Base-by-base conservation (phyloP, 2,113 vertebrate genomes). In the Diadophis punctatus region DNA sequence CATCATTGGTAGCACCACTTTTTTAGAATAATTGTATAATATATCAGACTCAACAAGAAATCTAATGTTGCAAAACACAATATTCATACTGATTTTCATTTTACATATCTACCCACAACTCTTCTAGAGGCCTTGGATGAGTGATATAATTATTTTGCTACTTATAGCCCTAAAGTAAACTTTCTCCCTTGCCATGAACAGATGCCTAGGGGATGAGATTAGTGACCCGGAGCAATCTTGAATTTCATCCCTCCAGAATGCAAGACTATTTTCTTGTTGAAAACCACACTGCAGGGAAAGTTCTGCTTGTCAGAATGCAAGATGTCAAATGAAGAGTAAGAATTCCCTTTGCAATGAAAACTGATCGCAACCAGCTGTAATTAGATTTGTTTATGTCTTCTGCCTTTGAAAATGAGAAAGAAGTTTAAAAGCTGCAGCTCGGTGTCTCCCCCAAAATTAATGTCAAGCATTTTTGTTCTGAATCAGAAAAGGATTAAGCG, bases 71-170 rank as follows among this genome's bases (percentile, higher is more conserved):
- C 10, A 3, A 80, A 87, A 51, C 89, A 30, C 84, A 6, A 89
- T 20, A 39, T 74, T 20, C n/a, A 74, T 39, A 20, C 2, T 80
- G n/a, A 63, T 49, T 92, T 90, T 51, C 87, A 87, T 93, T 23
- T n/a, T 25, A 1, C 90, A 84, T 58, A 4, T 93, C 63, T 94
- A 27, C 2, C 20, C 14, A 63, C 4, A 43, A 86, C 30, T 91
- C 85, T 80, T 56, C 88, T 58, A 88, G 30, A 93, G 48, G 8
- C 3, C 43, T 58, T 92, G 74, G 88, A 86, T 49, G 22, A 86
- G 92, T 86, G 30, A 85, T 55, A 92, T 90, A 63, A 89, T 92
- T 92, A 88, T 53, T 46, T 89, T 89, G 92, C 49, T 90, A 86
- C 85, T 92, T 60, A 92, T 92, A 92, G 92, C 53, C 30, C 74